Base-by-base conservation (phyloP, 2,888 invertebrate species). In the Conomelus anceps region DNA sequence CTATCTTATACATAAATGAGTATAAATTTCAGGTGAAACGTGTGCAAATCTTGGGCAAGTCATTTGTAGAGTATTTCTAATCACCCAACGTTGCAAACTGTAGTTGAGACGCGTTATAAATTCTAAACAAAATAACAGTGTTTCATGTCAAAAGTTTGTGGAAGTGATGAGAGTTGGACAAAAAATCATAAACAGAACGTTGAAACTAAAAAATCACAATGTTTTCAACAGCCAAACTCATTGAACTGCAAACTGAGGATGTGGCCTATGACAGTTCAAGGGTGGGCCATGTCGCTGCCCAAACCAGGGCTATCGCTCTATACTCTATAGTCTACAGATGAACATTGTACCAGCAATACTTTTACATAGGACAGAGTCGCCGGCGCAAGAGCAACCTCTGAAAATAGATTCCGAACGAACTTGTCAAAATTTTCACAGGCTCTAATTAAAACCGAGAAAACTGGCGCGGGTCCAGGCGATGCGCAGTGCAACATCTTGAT, bases 391-490 rank as follows among this genome's bases (percentile, higher is more conserved):
- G 63, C 63, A n/a, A 63, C n/a, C 63, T 63, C 63, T 63, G 63
- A 20, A 63, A 63, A 63, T 63, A 63, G 63, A 63, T 63, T 63
- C n/a, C n/a, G 63, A 63, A 20, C n/a, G 23, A 24, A 26, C 26
- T 86, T 86, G 86, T 26, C 86, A 86, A 86, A 86, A 86, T 86
- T 86, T 86, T 86, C 86, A 86, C 86, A 23, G 86, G 29, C 29
- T 86, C 86, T 86, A 86, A 86, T 86, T 86, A 86, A 86, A 86
- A 86, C 86, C 86, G 29, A 86, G 29, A 86, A 24, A 22, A 20
- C 24, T 86, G 86, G 86, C 86, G 26, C 23, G 86, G 29, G 3
- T 86, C 86, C 86, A 86, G 20, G 63, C 63, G 20, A 20, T 63
- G 63, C 63, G 63, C 63, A 63, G 34, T 6, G 13, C 6, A 17